Evolutionary conservation across 30 jellyfish, hydroid and myxozoan species (phyloP), one percentile per base, ranked within the genome.

Genomic region (Sanderia malayensis): DNA sequence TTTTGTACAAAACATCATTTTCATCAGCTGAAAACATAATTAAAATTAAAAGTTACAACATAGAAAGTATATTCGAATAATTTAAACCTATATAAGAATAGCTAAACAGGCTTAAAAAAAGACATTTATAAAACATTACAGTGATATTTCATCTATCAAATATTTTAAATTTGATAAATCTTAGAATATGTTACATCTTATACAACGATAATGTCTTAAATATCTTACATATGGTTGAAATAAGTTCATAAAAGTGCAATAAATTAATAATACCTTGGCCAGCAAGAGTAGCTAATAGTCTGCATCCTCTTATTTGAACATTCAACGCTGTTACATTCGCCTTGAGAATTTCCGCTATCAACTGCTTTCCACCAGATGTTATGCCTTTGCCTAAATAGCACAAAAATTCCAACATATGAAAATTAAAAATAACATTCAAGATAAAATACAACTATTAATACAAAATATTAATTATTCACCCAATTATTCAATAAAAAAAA

Each of bases 281-380:
- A 15, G 96, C 96, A 20, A 86, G 62, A 18, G 73, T 58, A 13
- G 96, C 96, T 2, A 86, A 76, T 29, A 86, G 46, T 26, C 87
- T 63, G 44, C 96, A 86, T 15, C 88, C 96, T 25, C 44, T 58
- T 7, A 79, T 79, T 44, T 74, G 96, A 0, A 86, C 85, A 9
- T 69, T 76, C 28, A 64, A 62, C 4, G 62, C 19, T 20, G 96
- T 76, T 0, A 77, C 88, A 44, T 86, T 82, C 25, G 82, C 81
- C 61, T 70, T 77, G 67, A 86, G 52, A 7, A 78, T 61, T 31
- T 66, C 83, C 7, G 96, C 88, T 26, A 71, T 72, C 73, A 76
- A 61, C 65, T 79, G 70, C 82, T 86, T 86, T 2, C 88, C 96
- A 60, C 88, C 96, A 10, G 83, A 53, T 1, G 87, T 77, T 60